Evolutionary conservation across 1,140 invertebrate species (phyloP).

Genomic region (Drosophila truncata): DNA sequence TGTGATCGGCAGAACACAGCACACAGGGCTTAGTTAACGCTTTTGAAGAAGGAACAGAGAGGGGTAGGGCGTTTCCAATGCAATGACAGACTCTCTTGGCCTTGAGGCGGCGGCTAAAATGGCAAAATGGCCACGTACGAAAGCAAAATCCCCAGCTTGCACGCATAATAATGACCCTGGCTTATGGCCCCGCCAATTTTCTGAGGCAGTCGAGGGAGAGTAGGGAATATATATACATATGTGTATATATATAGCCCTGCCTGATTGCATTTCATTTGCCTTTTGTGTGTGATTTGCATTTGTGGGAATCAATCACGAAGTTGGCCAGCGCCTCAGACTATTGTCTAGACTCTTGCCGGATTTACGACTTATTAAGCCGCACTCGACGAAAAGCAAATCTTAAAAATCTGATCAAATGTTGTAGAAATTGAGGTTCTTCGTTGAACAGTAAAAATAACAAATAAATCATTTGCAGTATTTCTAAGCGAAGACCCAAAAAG

Average conservation of each 20-base stretch:
- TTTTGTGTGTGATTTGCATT: slow-evolving; percentile 49
- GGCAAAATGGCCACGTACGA: slow-evolving; percentile 68
- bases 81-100: slow-evolving; percentile 70
- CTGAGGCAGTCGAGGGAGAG: slow-evolving; percentile 22
- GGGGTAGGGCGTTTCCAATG: background rate
- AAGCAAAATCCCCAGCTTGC: slow-evolving; percentile 73
- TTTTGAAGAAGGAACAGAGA: slow-evolving; percentile 40
- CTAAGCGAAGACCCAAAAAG: background rate
- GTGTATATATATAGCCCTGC: slow-evolving; percentile 43
- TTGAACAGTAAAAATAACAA: background rate
- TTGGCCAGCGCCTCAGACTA: slow-evolving; percentile 42
- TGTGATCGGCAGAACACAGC: slow-evolving; percentile 53
- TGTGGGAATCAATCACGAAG: slow-evolving; percentile 77
- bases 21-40: slow-evolving; percentile 73
- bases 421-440: background rate
- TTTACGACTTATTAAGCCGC: slow-evolving; percentile 33
- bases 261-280: slow-evolving; percentile 81
- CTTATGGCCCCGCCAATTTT: slow-evolving; percentile 47
- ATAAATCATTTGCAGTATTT: background rate
- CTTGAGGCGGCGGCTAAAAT: slow-evolving; percentile 66
- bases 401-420: background rate
- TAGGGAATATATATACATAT: slow-evolving; percentile 44
- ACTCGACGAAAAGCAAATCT: slow-evolving; percentile 9
- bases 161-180: slow-evolving; percentile 70
- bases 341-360: slow-evolving; percentile 40